phyloP scores from a whole-genome alignment of 2,113 vertebrate species.

The Barnardius zonarius region DNA sequence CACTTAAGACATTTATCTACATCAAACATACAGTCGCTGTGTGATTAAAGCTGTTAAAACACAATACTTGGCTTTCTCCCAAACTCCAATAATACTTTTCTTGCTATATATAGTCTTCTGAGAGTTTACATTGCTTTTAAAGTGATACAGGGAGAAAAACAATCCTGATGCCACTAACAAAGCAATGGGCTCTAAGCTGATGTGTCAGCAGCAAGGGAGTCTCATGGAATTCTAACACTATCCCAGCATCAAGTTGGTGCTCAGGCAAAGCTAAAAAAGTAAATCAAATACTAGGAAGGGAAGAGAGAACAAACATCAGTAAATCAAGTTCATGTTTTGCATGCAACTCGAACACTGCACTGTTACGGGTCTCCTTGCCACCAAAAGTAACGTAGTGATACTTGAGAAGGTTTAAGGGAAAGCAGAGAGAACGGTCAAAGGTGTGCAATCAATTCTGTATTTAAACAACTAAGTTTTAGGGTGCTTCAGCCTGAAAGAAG shows the following conservation, averaged over 20 bases:
- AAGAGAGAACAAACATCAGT: neutral
- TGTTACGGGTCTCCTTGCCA: neutral
- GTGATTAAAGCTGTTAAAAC: conserved; percentile 59
- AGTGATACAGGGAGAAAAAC: conserved; percentile 40
- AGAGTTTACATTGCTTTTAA: conserved; percentile 42
- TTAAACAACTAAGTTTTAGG: neutral
- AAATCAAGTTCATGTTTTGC: neutral
- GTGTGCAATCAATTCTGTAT: neutral
- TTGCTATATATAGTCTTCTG: conserved; percentile 51
- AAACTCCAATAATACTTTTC: conserved; percentile 51
- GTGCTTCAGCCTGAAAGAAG: neutral
- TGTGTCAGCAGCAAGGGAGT: neutral
- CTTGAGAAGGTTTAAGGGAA: neutral
- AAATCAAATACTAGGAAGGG: neutral
- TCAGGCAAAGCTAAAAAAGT: neutral
- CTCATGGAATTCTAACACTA: neutral
- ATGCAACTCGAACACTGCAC: neutral
- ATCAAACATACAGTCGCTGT: conserved; percentile 35
- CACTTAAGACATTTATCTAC: conserved; percentile 57
- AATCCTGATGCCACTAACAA: conserved; percentile 3
- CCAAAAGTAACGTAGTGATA: neutral
- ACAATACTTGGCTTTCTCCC: conserved; percentile 60
- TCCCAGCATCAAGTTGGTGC: neutral
- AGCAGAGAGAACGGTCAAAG: neutral
- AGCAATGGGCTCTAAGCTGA: neutral